Conservation (phyloP, 2,113 vertebrate species). For the Isichthys henryi region DNA sequence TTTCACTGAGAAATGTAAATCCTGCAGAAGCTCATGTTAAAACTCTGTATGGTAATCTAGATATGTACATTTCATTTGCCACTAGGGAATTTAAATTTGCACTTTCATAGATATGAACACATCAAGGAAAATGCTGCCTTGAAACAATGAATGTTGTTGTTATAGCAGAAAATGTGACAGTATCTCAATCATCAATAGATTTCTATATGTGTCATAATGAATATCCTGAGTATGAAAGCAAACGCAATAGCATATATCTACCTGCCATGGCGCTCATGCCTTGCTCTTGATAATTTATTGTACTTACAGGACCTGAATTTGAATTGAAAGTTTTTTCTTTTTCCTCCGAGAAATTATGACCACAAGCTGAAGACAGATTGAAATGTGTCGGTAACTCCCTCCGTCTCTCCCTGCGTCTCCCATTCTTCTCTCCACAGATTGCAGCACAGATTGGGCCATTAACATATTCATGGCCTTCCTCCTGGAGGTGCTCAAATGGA, state of each 20-base stretch:
- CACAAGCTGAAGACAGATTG: slow-evolving; percentile 18
- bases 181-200: background rate
- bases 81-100: background rate
- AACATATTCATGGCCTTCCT: slow-evolving; percentile 39
- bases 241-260: background rate
- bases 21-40: background rate
- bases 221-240: background rate
- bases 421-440: slow-evolving; percentile 36
- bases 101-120: background rate
- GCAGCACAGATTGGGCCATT: slow-evolving; percentile 41
- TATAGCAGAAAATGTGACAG: background rate
- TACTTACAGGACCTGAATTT: slow-evolving; percentile 23
- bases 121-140: background rate
- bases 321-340: slow-evolving; percentile 16
- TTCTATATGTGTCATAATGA: background rate
- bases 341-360: slow-evolving; percentile 21
- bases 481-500: slow-evolving; percentile 18
- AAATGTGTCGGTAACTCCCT: slow-evolving; percentile 36
- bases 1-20: slow-evolving; percentile 17
- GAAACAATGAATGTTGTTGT: slow-evolving; percentile 6
- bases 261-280: background rate
- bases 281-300: slow-evolving; percentile 8
- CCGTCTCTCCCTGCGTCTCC: slow-evolving; percentile 23
- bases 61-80: background rate
- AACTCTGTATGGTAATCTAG: background rate